Evolutionary conservation across 2,888 invertebrate species (phyloP).

Genomic region (Dolichopus griseipennis): DNA sequence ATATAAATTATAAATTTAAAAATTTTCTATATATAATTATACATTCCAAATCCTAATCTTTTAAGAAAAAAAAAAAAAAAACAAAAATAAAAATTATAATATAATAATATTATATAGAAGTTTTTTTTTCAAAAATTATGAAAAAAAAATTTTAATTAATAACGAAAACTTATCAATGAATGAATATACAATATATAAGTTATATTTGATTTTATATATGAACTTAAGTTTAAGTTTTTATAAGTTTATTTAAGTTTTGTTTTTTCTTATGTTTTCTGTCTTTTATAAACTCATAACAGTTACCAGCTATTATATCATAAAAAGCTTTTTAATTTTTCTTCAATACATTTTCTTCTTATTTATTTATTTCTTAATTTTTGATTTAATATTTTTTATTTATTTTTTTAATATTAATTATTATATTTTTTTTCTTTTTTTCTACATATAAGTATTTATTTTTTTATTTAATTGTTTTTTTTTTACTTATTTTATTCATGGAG

Average conservation of each 20-base stretch:
- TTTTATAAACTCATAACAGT: neutral
- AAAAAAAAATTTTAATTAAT: neutral
- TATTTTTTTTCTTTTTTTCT: neutral
- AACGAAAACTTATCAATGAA: neutral
- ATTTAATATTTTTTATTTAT: neutral
- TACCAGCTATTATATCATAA: neutral
- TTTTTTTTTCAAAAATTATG: too few species aligned
- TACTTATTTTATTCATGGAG: slow-evolving; percentile 64
- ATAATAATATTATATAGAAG: too few species aligned
- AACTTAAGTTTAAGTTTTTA: neutral
- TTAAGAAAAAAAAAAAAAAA: too few species aligned
- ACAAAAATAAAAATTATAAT: too few species aligned
- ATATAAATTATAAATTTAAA: too few species aligned
- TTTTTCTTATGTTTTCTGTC: neutral
- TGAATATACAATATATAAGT: neutral
- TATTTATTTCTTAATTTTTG: neutral
- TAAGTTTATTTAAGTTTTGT: neutral
- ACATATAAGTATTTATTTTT: neutral
- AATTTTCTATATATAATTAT: too few species aligned
- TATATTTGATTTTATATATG: neutral
- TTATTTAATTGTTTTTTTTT: neutral
- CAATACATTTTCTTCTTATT: neutral
- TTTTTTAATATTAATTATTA: neutral
- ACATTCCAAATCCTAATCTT: too few species aligned
- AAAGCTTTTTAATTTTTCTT: neutral